phyloP scores from a whole-genome alignment of 2,888 invertebrate genomes.

The Agriopis aurantiaria region DNA sequence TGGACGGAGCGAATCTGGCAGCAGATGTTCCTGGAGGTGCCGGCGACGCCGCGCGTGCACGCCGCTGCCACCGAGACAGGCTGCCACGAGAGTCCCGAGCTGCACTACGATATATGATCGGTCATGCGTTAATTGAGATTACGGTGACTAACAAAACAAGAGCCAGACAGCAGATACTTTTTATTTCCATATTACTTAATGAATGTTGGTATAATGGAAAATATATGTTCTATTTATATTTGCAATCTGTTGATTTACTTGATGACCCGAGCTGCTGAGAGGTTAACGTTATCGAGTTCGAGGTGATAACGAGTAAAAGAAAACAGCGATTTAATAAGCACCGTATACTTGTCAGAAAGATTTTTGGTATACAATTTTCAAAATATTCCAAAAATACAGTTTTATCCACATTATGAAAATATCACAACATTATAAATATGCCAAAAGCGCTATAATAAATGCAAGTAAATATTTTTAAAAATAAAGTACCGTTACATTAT shows the following conservation, averaged over 20 bases:
- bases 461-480: slow-evolving; percentile 78
- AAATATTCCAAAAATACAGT: slow-evolving; percentile 80
- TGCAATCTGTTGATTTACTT: slow-evolving; percentile 33
- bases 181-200: slow-evolving; percentile 15
- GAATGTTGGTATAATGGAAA: slow-evolving; percentile 23
- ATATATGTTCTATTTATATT: slow-evolving; percentile 30
- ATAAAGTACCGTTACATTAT: slow-evolving; percentile 74
- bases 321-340: slow-evolving; percentile 61
- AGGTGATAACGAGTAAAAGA: slow-evolving; percentile 50
- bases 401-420: slow-evolving; percentile 82
- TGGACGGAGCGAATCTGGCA: slow-evolving; percentile 89
- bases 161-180: slow-evolving; percentile 14
- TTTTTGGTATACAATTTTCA: slow-evolving; percentile 73
- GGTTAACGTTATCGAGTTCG: slow-evolving; percentile 30
- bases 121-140: slow-evolving; percentile 29
- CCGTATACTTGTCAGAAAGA: slow-evolving; percentile 81
- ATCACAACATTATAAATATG: slow-evolving; percentile 81
- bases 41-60: slow-evolving; percentile 58
- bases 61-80: slow-evolving; percentile 66
- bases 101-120: slow-evolving; percentile 64
- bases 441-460: slow-evolving; percentile 81
- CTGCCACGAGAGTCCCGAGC: slow-evolving; percentile 67
- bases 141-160: slow-evolving; percentile 26
- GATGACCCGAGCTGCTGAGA: slow-evolving; percentile 22
- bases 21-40: slow-evolving; percentile 59